A percentile compares a stretch with the other conserved stretches of the same genome.
Evolutionary conservation across 2,113 vertebrate genomes (phyloP).

Genomic region (Chaenogobius annularis): DNA sequence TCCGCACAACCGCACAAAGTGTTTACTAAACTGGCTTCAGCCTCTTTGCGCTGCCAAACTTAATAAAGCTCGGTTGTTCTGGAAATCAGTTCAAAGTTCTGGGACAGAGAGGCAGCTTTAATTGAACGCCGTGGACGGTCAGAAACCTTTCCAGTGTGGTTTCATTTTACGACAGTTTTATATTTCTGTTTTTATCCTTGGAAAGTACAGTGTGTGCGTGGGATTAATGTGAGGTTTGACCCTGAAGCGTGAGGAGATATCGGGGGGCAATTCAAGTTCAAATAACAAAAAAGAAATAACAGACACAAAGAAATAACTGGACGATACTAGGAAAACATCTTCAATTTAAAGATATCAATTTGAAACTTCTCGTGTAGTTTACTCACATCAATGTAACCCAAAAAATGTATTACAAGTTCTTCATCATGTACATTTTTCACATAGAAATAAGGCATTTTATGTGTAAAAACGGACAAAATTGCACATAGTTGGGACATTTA

Average conservation of each 20-base stretch:
- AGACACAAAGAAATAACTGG: no score
- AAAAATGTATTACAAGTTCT: no score
- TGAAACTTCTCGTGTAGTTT: no score
- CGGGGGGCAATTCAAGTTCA: no score
- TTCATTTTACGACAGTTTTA: not conserved
- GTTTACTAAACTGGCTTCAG: not conserved
- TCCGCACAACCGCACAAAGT: not conserved
- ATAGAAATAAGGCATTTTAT: no score
- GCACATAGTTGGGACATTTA: no score
- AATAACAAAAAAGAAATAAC: no score
- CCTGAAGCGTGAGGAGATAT: not conserved
- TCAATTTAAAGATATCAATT: no score
- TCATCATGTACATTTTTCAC: no score
- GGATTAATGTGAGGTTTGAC: not conserved
- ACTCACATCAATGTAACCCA: no score
- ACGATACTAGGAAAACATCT: no score
- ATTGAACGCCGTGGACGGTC: not conserved
- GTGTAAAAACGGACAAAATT: no score
- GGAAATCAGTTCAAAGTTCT: conserved; percentile 9
- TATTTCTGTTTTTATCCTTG: conserved; percentile 6
- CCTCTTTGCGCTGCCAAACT: not conserved
- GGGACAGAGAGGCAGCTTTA: not conserved
- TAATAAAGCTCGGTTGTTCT: not conserved
- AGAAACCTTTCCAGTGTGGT: conserved; percentile 6
- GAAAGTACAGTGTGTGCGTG: not conserved